Conservation (phyloP, 1,140 invertebrate genomes). For the Drosophila pandora region DNA sequence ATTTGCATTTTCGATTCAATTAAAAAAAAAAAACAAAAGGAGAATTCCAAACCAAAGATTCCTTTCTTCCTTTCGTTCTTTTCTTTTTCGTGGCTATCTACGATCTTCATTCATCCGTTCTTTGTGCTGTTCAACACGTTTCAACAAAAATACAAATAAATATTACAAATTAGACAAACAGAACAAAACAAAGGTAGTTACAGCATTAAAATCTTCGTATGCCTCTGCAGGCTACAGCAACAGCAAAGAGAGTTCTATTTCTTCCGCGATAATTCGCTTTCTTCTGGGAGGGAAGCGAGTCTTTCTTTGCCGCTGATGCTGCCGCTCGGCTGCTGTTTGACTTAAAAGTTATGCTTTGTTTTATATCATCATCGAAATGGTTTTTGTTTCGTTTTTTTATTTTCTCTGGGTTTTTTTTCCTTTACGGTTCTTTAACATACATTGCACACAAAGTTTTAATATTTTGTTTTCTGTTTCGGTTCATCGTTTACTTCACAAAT, state of each 20-base stretch:
- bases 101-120: conserved; percentile 17
- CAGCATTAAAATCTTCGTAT: conserved; percentile 30
- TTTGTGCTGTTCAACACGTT: conserved; percentile 45
- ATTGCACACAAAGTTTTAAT: conserved; percentile 64
- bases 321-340: conserved; percentile 14
- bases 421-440: conserved; percentile 57
- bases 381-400: conserved; percentile 42
- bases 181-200: conserved; percentile 42
- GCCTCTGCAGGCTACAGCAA: conserved; percentile 13
- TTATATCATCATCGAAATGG: conserved; percentile 43
- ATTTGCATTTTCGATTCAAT: conserved; percentile 36
- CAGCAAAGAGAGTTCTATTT: conserved; percentile 22
- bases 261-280: conserved; percentile 10
- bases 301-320: conserved; percentile 19
- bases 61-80: conserved; percentile 7
- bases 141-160: conserved; percentile 50
- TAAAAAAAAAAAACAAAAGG: conserved; percentile 19
- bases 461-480: conserved; percentile 34
- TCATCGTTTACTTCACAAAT: conserved; percentile 43
- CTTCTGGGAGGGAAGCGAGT: not conserved
- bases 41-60: conserved; percentile 31
- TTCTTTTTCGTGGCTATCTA: conserved; percentile 38
- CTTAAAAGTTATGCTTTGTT: conserved; percentile 41
- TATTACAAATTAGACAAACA: conserved; percentile 56
- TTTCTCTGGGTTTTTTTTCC: conserved; percentile 29